Percentiles rank a stretch among this genome's conserved stretches.
phyloP scores from a whole-genome alignment of 2,888 invertebrate species.

The Chaetoderma sp. region DNA sequence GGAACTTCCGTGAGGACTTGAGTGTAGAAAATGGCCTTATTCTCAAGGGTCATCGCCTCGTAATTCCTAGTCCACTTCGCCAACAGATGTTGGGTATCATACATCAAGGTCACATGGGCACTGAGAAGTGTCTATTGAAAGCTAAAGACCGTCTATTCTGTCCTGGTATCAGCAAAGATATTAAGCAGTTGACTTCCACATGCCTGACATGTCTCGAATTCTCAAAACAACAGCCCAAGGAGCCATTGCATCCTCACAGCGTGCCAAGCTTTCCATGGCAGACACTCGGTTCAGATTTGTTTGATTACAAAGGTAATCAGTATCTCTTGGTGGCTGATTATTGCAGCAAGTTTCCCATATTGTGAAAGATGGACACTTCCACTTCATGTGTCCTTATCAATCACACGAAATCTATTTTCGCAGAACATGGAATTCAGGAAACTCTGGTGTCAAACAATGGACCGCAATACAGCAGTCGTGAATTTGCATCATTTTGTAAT shows the following conservation, averaged over 20 bases:
- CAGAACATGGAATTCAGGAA: too few relatives aligned
- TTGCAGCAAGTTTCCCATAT: slow-evolving; percentile 12
- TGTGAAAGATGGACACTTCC: background rate
- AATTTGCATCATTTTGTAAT: background rate
- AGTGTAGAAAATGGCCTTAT: slow-evolving; percentile 30
- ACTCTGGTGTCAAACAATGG: background rate
- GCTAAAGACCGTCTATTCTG: slow-evolving; percentile 25
- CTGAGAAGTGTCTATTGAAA: slow-evolving; percentile 20
- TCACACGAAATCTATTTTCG: too few relatives aligned
- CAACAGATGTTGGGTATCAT: slow-evolving; percentile 16
- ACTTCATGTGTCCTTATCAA: background rate
- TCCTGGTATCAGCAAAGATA: slow-evolving; percentile 28
- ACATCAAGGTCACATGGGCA: slow-evolving; percentile 19
- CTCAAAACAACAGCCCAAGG: slow-evolving; percentile 10
- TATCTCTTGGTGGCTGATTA: slow-evolving; percentile 21
- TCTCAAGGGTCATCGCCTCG: slow-evolving; percentile 23
- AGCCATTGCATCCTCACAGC: slow-evolving; percentile 11
- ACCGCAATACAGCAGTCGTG: background rate
- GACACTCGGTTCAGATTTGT: slow-evolving; percentile 24
- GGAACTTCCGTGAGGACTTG: slow-evolving; percentile 25
- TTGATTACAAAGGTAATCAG: slow-evolving; percentile 14
- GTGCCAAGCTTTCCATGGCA: slow-evolving; percentile 22
- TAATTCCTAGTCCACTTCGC: slow-evolving; percentile 16
- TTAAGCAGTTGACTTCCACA: background rate
- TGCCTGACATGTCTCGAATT: slow-evolving; percentile 14